Conservation (phyloP, 2,113 vertebrate species). For the Burhinus bistriatus region DNA sequence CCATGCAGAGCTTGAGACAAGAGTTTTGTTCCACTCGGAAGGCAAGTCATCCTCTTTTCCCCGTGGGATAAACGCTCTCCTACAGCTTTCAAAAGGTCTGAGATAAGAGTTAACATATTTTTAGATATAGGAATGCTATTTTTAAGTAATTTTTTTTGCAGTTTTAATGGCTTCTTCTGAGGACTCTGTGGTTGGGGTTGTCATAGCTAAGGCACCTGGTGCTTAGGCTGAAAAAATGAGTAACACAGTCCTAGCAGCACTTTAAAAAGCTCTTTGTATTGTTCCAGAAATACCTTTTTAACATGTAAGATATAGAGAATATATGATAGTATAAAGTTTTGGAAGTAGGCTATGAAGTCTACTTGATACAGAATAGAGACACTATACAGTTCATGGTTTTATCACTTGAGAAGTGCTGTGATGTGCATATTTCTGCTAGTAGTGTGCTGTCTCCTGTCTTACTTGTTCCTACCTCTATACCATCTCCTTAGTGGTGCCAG, state of each 20-base stretch:
- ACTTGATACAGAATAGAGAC: background rate
- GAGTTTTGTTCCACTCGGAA: background rate
- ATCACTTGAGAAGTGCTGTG: background rate
- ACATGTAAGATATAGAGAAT: background rate
- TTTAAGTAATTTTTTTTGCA: background rate
- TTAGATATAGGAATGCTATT: background rate
- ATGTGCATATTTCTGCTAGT: background rate
- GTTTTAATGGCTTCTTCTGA: background rate
- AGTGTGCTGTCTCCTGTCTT: background rate
- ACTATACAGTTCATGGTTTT: background rate
- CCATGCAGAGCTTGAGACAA: background rate
- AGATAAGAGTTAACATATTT: conserved; percentile 16
- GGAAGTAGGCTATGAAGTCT: conserved; percentile 12
- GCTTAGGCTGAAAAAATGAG: background rate
- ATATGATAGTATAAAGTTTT: background rate
- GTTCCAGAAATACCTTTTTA: background rate
- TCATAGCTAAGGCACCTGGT: background rate
- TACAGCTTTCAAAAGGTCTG: background rate
- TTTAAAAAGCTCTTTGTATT: conserved; percentile 16
- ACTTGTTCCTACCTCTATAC: background rate
- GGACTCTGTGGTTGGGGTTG: background rate
- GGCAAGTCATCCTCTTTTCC: background rate
- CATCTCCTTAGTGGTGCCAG: background rate
- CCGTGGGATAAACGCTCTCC: background rate
- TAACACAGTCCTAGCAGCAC: background rate